phyloP scores from a whole-genome alignment of 2,888 invertebrate genomes.

The Xanthia togata region DNA sequence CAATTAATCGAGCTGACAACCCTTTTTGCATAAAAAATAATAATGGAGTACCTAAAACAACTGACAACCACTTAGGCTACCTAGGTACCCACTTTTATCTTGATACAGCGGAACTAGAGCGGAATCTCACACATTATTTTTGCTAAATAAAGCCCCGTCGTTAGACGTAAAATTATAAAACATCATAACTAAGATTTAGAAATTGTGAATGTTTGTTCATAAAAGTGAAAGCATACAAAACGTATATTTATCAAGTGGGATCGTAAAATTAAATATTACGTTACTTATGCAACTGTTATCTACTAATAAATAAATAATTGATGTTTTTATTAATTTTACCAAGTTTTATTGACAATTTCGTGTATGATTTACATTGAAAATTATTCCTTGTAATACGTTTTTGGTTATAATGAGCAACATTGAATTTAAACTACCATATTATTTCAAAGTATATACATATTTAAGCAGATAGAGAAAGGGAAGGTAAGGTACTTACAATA shows the following conservation, averaged over 20 bases:
- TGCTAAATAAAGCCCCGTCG: conserved; percentile 37
- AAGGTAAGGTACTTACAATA: conserved; percentile 9
- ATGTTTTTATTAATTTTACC: conserved; percentile 27
- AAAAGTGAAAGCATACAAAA: conserved; percentile 73
- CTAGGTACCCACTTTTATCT: conserved; percentile 45
- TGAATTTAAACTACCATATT: conserved; percentile 41
- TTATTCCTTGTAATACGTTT: conserved; percentile 33
- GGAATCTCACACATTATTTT: conserved; percentile 65
- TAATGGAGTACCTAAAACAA: neutral
- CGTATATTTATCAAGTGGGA: conserved; percentile 59
- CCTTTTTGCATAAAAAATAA: conserved; percentile 19
- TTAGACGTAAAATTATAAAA: conserved; percentile 57
- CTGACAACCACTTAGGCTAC: neutral
- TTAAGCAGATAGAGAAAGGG: conserved; percentile 1
- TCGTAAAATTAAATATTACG: conserved; percentile 57
- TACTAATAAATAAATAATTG: conserved; percentile 45
- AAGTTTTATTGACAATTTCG: conserved; percentile 43
- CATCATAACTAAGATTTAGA: conserved; percentile 61
- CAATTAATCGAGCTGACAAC: conserved; percentile 11
- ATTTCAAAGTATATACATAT: conserved; percentile 5
- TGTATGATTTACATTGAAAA: conserved; percentile 51
- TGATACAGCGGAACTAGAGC: conserved; percentile 68
- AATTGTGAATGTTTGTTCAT: conserved; percentile 71
- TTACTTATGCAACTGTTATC: conserved; percentile 53
- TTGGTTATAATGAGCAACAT: conserved; percentile 14